These are phyloP conservation scores for Equus quagga DNA, from an alignment of 2,113 vertebrate species.

Conservation along the genomic window DNA sequence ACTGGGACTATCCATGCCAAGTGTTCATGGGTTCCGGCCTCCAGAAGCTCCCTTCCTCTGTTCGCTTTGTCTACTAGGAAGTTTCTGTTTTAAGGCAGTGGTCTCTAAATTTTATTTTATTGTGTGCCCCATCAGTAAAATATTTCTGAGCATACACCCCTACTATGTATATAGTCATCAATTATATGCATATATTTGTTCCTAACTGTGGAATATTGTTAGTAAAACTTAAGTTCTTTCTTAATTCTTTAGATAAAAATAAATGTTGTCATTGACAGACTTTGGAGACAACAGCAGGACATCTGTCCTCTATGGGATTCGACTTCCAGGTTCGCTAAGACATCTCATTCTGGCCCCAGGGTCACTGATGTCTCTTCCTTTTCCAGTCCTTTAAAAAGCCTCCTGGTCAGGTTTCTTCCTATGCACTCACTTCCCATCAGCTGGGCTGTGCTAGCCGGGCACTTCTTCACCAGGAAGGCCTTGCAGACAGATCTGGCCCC, in stretches of 20 bases:
- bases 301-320: background rate
- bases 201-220: background rate
- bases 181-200: background rate
- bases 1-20: background rate
- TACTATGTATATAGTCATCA: background rate
- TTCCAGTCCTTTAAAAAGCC: background rate
- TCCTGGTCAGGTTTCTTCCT: background rate
- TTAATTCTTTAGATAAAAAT: slow-evolving; percentile 19
- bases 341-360: background rate
- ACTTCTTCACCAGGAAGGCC: background rate
- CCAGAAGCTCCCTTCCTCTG: background rate
- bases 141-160: background rate
- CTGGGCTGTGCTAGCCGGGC: background rate
- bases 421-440: background rate
- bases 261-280: background rate
- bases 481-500: background rate
- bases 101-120: background rate
- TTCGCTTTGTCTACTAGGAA: background rate
- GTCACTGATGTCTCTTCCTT: background rate
- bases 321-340: background rate
- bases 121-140: background rate
- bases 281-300: background rate
- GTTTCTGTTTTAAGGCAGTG: background rate
- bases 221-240: background rate
- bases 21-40: background rate